Evolutionary conservation across 2,113 vertebrate genomes (phyloP).

Genomic region (Apeltes quadracus): DNA sequence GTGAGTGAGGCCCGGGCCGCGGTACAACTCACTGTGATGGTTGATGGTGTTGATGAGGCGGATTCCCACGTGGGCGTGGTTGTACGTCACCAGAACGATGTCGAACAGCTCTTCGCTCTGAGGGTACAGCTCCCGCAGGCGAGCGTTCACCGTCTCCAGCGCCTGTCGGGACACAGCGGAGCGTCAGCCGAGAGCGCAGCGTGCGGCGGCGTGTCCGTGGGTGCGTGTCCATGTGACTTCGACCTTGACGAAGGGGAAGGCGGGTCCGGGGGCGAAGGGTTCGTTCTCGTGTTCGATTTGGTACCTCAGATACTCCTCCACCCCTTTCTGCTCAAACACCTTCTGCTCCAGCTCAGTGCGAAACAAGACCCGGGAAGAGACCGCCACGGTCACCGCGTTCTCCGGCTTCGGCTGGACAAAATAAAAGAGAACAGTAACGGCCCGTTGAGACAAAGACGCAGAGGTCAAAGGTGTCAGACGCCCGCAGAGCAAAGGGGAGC

Average conservation of each 20-base stretch:
- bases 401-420: slow-evolving; percentile 89
- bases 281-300: slow-evolving; percentile 95
- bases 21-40: slow-evolving; percentile 87
- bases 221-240: background rate
- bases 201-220: background rate
- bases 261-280: slow-evolving; percentile 91
- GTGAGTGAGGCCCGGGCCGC: background rate
- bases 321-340: slow-evolving; percentile 88
- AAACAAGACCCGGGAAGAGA: slow-evolving; percentile 94
- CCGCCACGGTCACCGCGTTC: slow-evolving; percentile 93
- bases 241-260: slow-evolving; percentile 96
- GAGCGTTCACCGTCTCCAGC: slow-evolving; percentile 89
- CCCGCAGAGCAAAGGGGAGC: background rate
- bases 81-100: slow-evolving; percentile 96
- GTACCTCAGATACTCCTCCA: slow-evolving; percentile 93
- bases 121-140: slow-evolving; percentile 89
- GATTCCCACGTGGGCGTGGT: slow-evolving; percentile 96
- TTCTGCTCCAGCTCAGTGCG: slow-evolving; percentile 94
- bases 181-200: background rate
- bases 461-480: background rate
- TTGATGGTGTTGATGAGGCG: slow-evolving; percentile 99
- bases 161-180: slow-evolving; percentile 78
- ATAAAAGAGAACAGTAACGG: background rate
- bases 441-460: background rate
- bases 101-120: slow-evolving; percentile 95